These are phyloP conservation scores for Haplochromis vanheusdeni DNA, from an alignment of 2,113 vertebrate genomes.

Conservation along the genomic window DNA sequence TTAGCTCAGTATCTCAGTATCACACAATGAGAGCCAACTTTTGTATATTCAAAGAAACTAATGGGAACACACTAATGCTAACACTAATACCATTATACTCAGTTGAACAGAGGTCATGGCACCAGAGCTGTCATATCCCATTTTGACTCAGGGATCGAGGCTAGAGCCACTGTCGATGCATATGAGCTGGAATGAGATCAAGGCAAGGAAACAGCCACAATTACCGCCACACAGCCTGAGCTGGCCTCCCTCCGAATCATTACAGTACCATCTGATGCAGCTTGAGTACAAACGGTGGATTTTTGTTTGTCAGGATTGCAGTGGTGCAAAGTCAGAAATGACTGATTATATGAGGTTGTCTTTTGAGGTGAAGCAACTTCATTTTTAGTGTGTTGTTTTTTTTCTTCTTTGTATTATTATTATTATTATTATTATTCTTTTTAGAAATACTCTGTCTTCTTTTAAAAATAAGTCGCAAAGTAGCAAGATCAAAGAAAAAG, in stretches of 20 bases:
- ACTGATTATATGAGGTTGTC: constrained; percentile 3
- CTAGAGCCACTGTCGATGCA: not conserved
- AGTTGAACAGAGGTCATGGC: constrained; percentile 15
- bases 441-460: not conserved
- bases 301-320: not conserved
- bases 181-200: constrained; percentile 34
- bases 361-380: not conserved
- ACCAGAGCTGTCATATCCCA: constrained; percentile 6
- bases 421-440: not conserved
- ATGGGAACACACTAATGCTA: constrained; percentile 6
- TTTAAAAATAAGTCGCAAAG: not conserved
- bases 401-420: not conserved
- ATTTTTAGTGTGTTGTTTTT: not conserved
- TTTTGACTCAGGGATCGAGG: not conserved
- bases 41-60: constrained; percentile 6
- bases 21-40: constrained; percentile 10
- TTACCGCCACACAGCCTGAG: constrained; percentile 17
- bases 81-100: constrained; percentile 4
- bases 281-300: not conserved
- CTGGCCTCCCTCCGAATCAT: constrained; percentile 20
- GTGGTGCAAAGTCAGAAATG: not conserved
- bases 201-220: constrained; percentile 16
- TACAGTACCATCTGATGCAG: constrained; percentile 27
- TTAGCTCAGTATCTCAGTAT: not conserved
- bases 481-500: not conserved